Evolutionary conservation across 2,797 vertebrate species (phyloP), one percentile per base, ranked within the genome.

Genomic region (Nasua narica): DNA sequence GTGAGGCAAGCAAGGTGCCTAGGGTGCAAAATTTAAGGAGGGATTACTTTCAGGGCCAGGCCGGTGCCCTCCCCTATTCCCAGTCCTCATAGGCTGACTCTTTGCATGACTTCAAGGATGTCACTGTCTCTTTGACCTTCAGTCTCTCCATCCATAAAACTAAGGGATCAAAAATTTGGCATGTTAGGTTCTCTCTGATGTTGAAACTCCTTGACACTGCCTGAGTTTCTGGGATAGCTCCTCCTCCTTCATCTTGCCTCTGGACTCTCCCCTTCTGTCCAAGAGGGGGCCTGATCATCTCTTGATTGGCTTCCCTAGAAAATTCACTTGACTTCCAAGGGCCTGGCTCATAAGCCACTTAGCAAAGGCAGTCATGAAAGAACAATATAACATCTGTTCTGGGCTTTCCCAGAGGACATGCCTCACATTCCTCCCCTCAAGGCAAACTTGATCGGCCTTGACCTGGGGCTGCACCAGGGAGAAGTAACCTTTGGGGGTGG

Each of bases 361-460:
- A 96, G 89, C 91, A 87, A 93, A 98, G 69, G 79, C 91, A 27
- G 29, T 76, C 58, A 12, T n/a, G 70, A 97, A 94, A 93, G 89
- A 96, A 91, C 92, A 95, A 86, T 90, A 74, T 60, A 90, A 91
- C 93, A 92, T 97, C 89, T 97, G 97, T 96, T 96, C 82, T 58
- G 29, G 89, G 74, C 87, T 67, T 88, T 92, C 25, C 9, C 0
- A 4, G 79, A 93, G 67, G 87, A 83, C 72, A 0, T 96, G 91
- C 89, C 70, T 97, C 60, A 83, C 96, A 98, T 98, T 97, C 96
- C 77, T 96, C 29, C 46, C 69, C 91, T 97, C 96, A 97, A 90
- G 95, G 87, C 82, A 94, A 97, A 96, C 92, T 62, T 95, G 93
- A 98, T 98, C 12, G 25, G 84, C 95, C 93, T 97, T 98, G 97